Base-by-base conservation (phyloP, 2,113 vertebrate species). In the Geococcyx californianus region DNA sequence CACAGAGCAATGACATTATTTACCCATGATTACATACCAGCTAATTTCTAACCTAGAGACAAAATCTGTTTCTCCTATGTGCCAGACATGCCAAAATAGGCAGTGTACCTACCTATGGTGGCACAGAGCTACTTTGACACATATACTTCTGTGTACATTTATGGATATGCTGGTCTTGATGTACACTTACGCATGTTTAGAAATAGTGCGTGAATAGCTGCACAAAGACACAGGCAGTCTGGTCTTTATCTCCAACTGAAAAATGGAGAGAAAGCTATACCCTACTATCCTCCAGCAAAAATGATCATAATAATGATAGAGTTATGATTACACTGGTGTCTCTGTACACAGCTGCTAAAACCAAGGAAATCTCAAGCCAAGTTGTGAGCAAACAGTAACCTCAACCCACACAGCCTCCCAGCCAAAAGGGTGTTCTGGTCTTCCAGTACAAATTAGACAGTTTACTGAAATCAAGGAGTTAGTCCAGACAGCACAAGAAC, bases 41-140 rank as follows among this genome's bases (percentile, higher is more conserved):
- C 59, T 94, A 77, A 70, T 69, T 86, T 80, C 64, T 89, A 87
- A 93, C 75, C 45, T 40, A 75, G 84, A 66, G 86, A 18, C 44
- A 78, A 87, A 92, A 91, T 75, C 54, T 87, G 31, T 62, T 89
- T 69, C 36, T 72, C 16, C 28, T 56, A 38, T 4, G 0, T 45
- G 40, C 42, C 56, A 55, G 60, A 68, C 1, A 2, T 72, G 36
- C n/a, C 21, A 9, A 29, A n/a, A 44, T 16, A 58, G 66, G 20
- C 18, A 77, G 51, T 36, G 19, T 13, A 63, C 7, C 6, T 14
- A 51, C 9, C 45, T 36, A 19, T 34, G 51, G 55, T 38, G 38
- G 58, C 55, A 69, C 12, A 36, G 12, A 79, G 33, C 24, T 78
- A 42, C n/a, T n/a, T 31, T 52, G 11, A 14, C 33, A 16, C 26